Evolutionary conservation across 92 coral and sea anemone species (phyloP).

Genomic region (Zoanthus solanderi): DNA sequence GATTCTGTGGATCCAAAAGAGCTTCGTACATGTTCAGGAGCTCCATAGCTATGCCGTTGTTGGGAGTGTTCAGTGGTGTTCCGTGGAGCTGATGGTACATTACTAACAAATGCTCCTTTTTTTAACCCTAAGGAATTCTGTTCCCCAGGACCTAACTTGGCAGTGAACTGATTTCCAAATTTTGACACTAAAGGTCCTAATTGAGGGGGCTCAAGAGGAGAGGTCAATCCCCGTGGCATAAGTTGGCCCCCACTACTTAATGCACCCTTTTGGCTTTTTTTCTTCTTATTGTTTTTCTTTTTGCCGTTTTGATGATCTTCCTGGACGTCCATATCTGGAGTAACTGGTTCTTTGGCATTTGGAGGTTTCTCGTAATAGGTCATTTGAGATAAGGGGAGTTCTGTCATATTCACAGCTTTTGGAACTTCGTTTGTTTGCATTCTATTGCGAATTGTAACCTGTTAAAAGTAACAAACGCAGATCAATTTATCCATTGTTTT

Average conservation of each 20-base stretch:
- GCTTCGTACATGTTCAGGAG: slow-evolving; percentile 22
- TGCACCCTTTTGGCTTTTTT: slow-evolving; percentile 67
- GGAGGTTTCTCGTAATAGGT: slow-evolving; percentile 43
- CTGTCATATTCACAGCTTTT: background rate
- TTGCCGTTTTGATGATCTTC: slow-evolving; percentile 33
- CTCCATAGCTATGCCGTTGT: background rate
- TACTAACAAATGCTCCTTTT: slow-evolving; percentile 52
- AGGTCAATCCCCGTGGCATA: slow-evolving; percentile 76
- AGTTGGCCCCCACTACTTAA: slow-evolving; percentile 49
- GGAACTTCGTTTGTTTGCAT: background rate
- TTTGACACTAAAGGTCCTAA: slow-evolving; percentile 54
- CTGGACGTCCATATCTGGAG: slow-evolving; percentile 13
- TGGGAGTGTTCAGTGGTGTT: slow-evolving; percentile 1
- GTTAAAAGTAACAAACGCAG: background rate
- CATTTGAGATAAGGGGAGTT: slow-evolving; percentile 17
- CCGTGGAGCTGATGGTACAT: slow-evolving; percentile 11
- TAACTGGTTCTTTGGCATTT: background rate
- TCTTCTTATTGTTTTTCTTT: slow-evolving; percentile 75
- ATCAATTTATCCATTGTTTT: too few species aligned
- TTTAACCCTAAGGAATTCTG: slow-evolving; percentile 72
- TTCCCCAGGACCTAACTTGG: slow-evolving; percentile 85
- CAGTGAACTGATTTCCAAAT: slow-evolving; percentile 66
- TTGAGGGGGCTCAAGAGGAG: slow-evolving; percentile 78
- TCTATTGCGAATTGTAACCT: background rate
- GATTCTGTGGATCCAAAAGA: background rate